Conservation (phyloP, 2,888 invertebrate species). For the Parnassius mnemosyne region DNA sequence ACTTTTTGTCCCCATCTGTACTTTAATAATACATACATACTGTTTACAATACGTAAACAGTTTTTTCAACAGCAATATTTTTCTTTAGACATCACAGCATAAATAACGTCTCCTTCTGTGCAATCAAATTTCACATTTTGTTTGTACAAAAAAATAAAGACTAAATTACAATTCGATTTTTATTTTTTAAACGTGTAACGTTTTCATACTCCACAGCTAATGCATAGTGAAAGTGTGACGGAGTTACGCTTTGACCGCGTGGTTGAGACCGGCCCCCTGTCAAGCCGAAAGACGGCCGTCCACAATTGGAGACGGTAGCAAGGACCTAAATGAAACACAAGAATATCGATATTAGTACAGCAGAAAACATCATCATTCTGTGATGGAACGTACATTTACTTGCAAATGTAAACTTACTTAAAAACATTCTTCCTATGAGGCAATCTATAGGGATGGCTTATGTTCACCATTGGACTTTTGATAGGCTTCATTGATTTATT, state of each 20-base stretch:
- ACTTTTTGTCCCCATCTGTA: no score
- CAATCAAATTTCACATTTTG: background rate
- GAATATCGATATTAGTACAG: no score
- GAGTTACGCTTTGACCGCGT: slow-evolving; percentile 22
- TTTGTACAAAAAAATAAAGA: background rate
- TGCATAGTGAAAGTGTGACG: slow-evolving; percentile 36
- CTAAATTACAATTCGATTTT: background rate
- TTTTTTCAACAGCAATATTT: background rate
- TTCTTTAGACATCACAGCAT: background rate
- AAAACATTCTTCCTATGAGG: no score
- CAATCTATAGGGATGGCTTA: no score
- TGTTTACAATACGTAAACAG: no score
- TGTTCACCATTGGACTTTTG: no score
- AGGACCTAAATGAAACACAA: slow-evolving; percentile 52
- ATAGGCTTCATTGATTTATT: no score
- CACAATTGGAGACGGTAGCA: slow-evolving; percentile 62
- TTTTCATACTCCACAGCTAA: slow-evolving; percentile 37
- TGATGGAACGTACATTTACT: no score
- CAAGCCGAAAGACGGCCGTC: slow-evolving; percentile 61
- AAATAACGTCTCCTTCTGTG: background rate
- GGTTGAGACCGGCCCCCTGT: slow-evolving; percentile 39
- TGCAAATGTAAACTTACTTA: no score
- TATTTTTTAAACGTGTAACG: slow-evolving; percentile 16
- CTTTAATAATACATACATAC: no score
- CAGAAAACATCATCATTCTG: no score